Evolutionary conservation across 2,888 invertebrate species (phyloP).

Genomic region (Lepidochitona cinerea): DNA sequence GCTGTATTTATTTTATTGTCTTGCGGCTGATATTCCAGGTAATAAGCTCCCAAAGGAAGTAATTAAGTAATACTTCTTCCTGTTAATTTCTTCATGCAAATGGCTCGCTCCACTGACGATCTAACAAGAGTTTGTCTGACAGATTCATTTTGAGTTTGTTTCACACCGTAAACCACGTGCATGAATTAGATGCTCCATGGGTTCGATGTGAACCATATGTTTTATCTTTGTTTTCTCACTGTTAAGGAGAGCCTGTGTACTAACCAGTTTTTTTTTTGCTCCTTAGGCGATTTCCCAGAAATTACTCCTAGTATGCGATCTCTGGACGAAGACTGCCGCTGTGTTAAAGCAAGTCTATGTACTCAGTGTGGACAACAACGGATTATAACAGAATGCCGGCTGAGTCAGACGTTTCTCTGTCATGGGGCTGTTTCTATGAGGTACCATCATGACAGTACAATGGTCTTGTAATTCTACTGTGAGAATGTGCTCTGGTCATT

Average conservation of each 20-base stretch:
- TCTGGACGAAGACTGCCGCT: background rate
- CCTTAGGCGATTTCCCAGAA: background rate
- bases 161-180: no score
- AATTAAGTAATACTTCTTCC: no score
- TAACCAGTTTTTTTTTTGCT: background rate
- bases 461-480: background rate
- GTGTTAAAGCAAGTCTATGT: background rate
- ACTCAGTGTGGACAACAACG: background rate
- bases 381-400: background rate
- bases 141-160: no score
- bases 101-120: no score
- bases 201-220: background rate
- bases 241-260: background rate
- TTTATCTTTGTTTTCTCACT: background rate
- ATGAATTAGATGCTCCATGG: background rate
- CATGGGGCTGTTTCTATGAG: background rate
- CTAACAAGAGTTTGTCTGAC: no score
- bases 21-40: no score
- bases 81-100: no score
- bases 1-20: no score
- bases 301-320: background rate
- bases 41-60: no score
- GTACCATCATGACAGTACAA: background rate
- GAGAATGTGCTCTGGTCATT: no score
- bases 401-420: background rate